Conservation (phyloP, 2,113 vertebrate species). For the Saguinus imperator region DNA sequence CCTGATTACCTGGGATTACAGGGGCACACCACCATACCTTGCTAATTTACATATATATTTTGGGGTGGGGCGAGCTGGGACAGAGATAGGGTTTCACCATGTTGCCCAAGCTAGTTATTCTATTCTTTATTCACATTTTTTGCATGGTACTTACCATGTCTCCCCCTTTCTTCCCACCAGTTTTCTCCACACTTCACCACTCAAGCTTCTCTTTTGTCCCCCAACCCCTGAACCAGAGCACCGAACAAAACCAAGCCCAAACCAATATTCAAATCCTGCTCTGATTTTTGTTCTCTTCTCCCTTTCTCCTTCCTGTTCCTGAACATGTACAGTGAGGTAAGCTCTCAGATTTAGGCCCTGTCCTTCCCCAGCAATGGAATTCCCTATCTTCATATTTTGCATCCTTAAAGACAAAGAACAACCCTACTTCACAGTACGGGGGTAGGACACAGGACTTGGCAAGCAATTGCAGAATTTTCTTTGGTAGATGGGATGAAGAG, state of each 20-base stretch:
- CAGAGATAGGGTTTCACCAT: too few species aligned
- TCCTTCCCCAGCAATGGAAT: not conserved
- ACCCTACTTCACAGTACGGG: not conserved
- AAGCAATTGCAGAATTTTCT: not conserved
- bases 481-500: not conserved
- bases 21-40: too few species aligned
- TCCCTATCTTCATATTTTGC: not conserved
- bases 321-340: not conserved
- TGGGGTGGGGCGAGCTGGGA: rapidly evolving
- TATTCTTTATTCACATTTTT: not conserved
- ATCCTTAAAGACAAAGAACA: not conserved
- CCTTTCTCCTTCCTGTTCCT: too few species aligned
- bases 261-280: not conserved
- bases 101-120: not conserved
- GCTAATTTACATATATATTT: too few species aligned
- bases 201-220: not conserved
- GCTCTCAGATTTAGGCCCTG: not conserved
- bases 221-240: not conserved
- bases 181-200: not conserved
- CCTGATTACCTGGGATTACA: too few species aligned
- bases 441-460: not conserved
- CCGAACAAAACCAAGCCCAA: not conserved
- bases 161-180: not conserved
- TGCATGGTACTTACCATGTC: too few species aligned
- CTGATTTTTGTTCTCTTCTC: not conserved